phyloP scores from a whole-genome alignment of 2,888 invertebrate genomes.

The Drosophila mercatorum region DNA sequence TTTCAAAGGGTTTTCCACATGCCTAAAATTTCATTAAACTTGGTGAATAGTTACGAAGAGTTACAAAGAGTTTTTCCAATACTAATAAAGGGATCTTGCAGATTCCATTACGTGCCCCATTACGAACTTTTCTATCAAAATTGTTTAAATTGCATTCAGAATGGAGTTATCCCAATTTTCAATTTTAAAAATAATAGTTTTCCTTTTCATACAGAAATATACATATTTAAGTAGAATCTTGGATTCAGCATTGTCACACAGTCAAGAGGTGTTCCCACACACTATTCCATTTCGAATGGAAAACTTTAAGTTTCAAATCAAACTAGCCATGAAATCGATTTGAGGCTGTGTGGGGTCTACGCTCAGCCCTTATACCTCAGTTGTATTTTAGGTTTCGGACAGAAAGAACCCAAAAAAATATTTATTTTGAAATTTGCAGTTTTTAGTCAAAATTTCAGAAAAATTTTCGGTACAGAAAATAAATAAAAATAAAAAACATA shows the following conservation, averaged over 20 bases:
- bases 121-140: too few species aligned
- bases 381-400: slow-evolving; percentile 54
- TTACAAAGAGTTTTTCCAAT: not conserved
- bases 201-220: too few species aligned
- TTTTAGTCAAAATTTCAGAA: not conserved
- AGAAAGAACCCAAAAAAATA: slow-evolving; percentile 22
- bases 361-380: slow-evolving; percentile 4
- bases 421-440: slow-evolving; percentile 4
- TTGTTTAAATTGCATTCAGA: too few species aligned
- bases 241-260: too few species aligned
- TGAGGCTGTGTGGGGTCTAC: not conserved
- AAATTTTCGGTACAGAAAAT: slow-evolving; percentile 28
- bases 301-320: slow-evolving; percentile 16
- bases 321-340: slow-evolving; percentile 31
- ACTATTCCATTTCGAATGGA: too few species aligned
- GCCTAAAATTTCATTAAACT: not conserved
- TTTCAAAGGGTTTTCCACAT: too few species aligned
- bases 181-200: too few species aligned
- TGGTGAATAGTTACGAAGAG: not conserved
- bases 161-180: too few species aligned
- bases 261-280: too few species aligned
- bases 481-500: not conserved
- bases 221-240: too few species aligned
- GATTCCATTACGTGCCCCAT: too few species aligned
- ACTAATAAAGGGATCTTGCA: not conserved